phyloP scores from a whole-genome alignment of 1,140 invertebrate species.

The Trichomalopsis sarcophagae region DNA sequence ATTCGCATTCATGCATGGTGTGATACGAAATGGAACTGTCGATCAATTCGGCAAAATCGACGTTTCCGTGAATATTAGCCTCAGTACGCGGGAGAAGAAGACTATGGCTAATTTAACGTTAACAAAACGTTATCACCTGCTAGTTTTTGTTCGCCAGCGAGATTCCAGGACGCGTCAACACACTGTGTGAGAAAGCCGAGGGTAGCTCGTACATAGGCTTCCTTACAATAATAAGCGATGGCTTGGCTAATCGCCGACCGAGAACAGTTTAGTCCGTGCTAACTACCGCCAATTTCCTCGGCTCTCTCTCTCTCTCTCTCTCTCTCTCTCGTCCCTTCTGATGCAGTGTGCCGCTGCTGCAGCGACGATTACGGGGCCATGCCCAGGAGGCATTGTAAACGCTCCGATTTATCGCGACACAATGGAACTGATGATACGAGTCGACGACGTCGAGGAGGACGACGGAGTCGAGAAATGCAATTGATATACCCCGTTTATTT shows the following conservation, averaged over 20 bases:
- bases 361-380: slow-evolving; percentile 21
- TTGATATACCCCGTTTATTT: slow-evolving; percentile 49
- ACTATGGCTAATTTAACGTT: too few species aligned
- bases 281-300: slow-evolving; percentile 38
- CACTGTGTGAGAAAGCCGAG: not conserved
- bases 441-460: not conserved
- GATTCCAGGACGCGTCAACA: too few species aligned
- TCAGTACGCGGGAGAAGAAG: too few species aligned
- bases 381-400: slow-evolving; percentile 35
- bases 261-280: slow-evolving; percentile 29
- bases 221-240: slow-evolving; percentile 41
- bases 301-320: not conserved
- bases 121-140: too few species aligned
- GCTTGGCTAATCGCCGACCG: slow-evolving; percentile 9
- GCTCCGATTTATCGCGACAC: slow-evolving; percentile 43
- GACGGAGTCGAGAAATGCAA: slow-evolving; percentile 23
- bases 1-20: not conserved
- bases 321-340: not conserved
- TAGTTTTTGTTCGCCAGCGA: not conserved
- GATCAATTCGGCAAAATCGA: too few species aligned
- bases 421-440: slow-evolving; percentile 47
- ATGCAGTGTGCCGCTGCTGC: not conserved
- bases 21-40: not conserved
- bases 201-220: not conserved
- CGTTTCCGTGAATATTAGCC: too few species aligned